Evolutionary conservation across 2,888 invertebrate genomes (phyloP).

Genomic region (Endotricha flammealis): DNA sequence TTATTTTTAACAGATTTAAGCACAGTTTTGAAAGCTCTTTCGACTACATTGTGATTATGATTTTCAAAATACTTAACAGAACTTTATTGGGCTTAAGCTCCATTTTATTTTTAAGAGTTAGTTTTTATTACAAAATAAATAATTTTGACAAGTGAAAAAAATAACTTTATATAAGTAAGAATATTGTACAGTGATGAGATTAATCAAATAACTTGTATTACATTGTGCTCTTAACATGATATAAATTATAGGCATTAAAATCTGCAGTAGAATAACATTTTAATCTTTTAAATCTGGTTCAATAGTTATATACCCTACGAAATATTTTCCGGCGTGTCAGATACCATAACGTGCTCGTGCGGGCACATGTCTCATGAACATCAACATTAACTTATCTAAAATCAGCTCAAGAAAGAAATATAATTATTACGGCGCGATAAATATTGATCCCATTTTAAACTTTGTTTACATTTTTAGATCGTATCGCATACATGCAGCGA

Average conservation of each 20-base stretch:
- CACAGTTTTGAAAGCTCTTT: slow-evolving; percentile 66
- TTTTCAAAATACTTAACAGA: slow-evolving; percentile 14
- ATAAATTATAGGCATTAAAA: slow-evolving; percentile 20
- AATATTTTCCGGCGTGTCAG: slow-evolving; percentile 21
- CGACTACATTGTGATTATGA: slow-evolving; percentile 32
- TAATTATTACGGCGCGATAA: slow-evolving; percentile 18
- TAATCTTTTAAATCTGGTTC: slow-evolving; percentile 16
- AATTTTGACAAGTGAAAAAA: slow-evolving; percentile 12
- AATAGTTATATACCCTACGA: slow-evolving; percentile 12
- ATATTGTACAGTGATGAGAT: slow-evolving; percentile 17
- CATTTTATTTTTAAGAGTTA: slow-evolving; percentile 6
- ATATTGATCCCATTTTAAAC: slow-evolving; percentile 31
- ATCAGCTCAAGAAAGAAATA: slow-evolving; percentile 46
- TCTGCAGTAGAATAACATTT: slow-evolving; percentile 17
- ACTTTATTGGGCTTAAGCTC: slow-evolving; percentile 14
- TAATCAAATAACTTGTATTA: slow-evolving; percentile 5
- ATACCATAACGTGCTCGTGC: slow-evolving; percentile 28
- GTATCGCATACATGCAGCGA: background rate
- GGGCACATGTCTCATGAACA: slow-evolving; percentile 26
- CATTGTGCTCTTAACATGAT: slow-evolving; percentile 21
- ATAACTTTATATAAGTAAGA: slow-evolving; percentile 13
- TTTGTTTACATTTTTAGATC: background rate
- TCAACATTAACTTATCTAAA: slow-evolving; percentile 20
- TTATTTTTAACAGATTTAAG: slow-evolving; percentile 61
- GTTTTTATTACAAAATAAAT: slow-evolving; percentile 13